Evolutionary conservation across 2,888 invertebrate genomes (phyloP), one percentile per base, ranked within the genome.

Genomic region (Operophtera brumata): DNA sequence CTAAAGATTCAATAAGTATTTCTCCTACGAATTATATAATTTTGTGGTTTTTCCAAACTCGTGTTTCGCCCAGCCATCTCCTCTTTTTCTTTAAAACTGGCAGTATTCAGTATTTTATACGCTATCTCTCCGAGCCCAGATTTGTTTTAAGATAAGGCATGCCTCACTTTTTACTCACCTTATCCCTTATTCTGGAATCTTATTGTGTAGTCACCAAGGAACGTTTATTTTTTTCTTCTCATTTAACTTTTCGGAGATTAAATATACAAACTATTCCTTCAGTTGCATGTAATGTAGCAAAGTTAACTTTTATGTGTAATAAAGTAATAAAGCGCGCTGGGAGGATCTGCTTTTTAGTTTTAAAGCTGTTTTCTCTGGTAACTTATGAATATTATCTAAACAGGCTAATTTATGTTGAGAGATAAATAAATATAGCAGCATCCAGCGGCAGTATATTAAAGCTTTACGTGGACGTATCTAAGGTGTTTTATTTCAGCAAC

Each of bases 71-170:
- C 20, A 20, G 20, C 20, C 4, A 8, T 30, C 9, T 8, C 7
- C 3, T 6, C 0, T 30, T 28, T 42, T 30, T 42, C 2, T 41
- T 44, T 45, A 39, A 12, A 35, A 30, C 10, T 28, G 37, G 34
- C 13, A 50, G 47, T 39, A 40, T 43, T 40, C 48, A 57, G 45
- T 55, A 55, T 56, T 51, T 55, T 54, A 55, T 36, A 48, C 44
- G 49, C 36, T 54, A 60, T 64, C 60, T 59, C 40, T 32, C 11
- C 39, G 40, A 44, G 28, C 40, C 58, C 59, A 64, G 60, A 64
- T 64, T 60, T 64, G 42, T 56, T 62, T 62, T 64, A 49, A 61
- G 64, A 64, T 64, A 41, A 44, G 52, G 25, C 47, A 49, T 45
- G 45, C 47, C 40, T 52, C 34, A 54, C 58, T 58, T 60, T 61